phyloP scores from a whole-genome alignment of 2,797 vertebrate species.

The Characodon lateralis region DNA sequence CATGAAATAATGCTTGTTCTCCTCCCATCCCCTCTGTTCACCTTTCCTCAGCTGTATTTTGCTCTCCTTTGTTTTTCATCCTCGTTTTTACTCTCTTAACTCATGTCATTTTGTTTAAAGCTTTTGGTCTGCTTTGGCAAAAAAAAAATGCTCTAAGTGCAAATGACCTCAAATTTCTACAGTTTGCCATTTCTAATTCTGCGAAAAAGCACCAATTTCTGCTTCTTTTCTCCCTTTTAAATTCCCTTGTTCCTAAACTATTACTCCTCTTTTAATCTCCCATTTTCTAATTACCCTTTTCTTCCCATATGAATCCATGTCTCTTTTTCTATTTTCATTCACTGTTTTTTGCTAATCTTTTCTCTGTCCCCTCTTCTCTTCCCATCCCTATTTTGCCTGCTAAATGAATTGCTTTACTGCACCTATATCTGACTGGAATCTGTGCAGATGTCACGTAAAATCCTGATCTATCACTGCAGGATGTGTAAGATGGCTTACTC shows the following conservation, averaged over 20 bases:
- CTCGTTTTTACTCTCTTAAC: not conserved
- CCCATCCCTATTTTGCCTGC: not conserved
- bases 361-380: not conserved
- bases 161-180: not conserved
- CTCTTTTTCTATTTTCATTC: not conserved
- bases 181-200: not conserved
- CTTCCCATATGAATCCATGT: not conserved
- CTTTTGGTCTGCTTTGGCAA: not conserved
- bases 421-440: not conserved
- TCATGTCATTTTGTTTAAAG: not conserved
- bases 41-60: not conserved
- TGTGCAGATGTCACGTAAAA: not conserved
- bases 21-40: conserved; percentile 37
- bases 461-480: not conserved
- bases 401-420: not conserved
- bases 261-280: not conserved
- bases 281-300: not conserved
- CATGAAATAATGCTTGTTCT: conserved; percentile 54
- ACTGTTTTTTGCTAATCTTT: not conserved
- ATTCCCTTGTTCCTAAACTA: not conserved
- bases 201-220: no score
- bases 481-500: no score
- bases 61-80: conserved; percentile 1
- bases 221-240: not conserved
- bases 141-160: not conserved